Percentiles rank a stretch among this genome's conserved stretches.
Evolutionary conservation across 2,113 vertebrate genomes (phyloP).

Genomic region (Illadopsis cleaveri): DNA sequence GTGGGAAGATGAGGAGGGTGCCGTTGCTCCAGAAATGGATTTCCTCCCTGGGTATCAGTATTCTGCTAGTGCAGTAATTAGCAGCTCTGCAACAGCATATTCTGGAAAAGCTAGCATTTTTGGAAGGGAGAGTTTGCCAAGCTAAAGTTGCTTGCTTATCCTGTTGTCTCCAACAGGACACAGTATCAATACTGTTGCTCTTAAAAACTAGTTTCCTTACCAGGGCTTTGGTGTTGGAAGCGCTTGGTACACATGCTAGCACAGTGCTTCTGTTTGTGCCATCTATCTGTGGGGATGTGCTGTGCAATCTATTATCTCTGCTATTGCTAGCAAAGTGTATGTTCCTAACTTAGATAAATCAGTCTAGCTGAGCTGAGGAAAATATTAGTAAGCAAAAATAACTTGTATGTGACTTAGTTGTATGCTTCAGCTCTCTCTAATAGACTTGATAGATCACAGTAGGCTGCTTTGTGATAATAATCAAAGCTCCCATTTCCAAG

Average conservation of each 20-base stretch:
- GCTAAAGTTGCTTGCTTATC: background rate
- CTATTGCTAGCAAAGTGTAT: background rate
- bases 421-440: background rate
- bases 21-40: background rate
- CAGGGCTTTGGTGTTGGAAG: background rate
- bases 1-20: accelerated
- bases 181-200: background rate
- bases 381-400: background rate
- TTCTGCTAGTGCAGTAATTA: background rate
- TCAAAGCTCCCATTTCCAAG: background rate
- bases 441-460: background rate
- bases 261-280: background rate
- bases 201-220: background rate
- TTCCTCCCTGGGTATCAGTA: background rate
- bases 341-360: background rate
- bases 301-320: background rate
- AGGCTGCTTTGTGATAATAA: background rate
- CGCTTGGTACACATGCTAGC: background rate
- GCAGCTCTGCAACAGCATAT: background rate
- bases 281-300: background rate
- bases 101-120: background rate
- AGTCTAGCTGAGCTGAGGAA: background rate
- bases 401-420: background rate
- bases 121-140: background rate
- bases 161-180: background rate